Evolutionary conservation across 2,113 vertebrate species (phyloP).

Genomic region (Brienomyrus longianalis): DNA sequence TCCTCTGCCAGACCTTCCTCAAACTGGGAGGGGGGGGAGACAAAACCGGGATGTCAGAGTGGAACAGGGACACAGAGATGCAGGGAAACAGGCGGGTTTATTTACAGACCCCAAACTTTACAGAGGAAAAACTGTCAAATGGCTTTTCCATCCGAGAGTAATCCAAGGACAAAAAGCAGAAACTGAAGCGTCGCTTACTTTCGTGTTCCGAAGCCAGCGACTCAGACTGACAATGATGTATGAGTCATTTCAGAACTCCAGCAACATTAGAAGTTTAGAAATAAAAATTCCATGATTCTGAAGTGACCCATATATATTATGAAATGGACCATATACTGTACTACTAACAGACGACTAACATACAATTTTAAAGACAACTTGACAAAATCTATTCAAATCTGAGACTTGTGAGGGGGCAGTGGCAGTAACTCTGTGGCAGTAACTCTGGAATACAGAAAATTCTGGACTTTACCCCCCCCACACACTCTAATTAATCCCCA

Average conservation of each 20-base stretch:
- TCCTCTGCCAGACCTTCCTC: conserved; percentile 71
- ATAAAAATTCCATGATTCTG: background rate
- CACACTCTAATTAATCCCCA: background rate
- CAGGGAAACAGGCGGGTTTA: background rate
- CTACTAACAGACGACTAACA: background rate
- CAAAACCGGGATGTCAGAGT: conserved; percentile 18
- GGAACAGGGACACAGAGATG: background rate
- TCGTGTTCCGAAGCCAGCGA: background rate
- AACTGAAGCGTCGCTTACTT: background rate
- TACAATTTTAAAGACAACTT: background rate
- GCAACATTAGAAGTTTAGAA: background rate
- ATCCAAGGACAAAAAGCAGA: background rate
- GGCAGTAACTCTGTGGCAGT: background rate
- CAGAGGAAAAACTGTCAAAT: background rate
- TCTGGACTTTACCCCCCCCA: background rate
- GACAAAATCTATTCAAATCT: background rate
- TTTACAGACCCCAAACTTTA: background rate
- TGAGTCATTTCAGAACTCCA: background rate
- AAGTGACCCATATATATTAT: background rate
- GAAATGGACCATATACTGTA: background rate
- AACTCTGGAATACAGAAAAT: background rate
- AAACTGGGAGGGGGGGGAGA: conserved; percentile 44
- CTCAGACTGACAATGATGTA: background rate
- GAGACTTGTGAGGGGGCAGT: too few relatives aligned
- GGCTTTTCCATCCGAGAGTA: background rate